These are phyloP conservation scores for Eretmodus cyanostictus DNA, from an alignment of 2,113 vertebrate genomes.

Conservation along the genomic window DNA sequence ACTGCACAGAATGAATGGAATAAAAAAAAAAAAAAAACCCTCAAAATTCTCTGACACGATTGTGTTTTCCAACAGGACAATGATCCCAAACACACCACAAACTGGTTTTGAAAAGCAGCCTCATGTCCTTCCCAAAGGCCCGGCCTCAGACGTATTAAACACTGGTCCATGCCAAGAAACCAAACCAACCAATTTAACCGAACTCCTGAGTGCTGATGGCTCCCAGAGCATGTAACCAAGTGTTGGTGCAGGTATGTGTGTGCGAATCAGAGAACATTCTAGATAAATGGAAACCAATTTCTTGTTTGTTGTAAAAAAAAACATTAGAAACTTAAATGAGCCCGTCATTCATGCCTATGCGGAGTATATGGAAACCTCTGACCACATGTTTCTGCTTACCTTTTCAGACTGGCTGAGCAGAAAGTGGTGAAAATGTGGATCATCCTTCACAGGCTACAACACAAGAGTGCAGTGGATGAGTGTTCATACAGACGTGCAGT, in stretches of 20 bases:
- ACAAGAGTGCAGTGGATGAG: slow-evolving; percentile 49
- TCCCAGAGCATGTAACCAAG: rapidly evolving
- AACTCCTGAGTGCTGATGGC: neutral
- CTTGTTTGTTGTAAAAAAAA: neutral
- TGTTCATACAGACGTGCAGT: neutral
- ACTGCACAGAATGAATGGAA: neutral
- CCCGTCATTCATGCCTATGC: rapidly evolving
- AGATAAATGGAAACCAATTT: neutral
- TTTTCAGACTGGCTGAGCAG: slow-evolving; percentile 97
- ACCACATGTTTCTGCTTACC: slow-evolving; percentile 70
- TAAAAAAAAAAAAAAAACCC: neutral
- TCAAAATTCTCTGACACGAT: neutral
- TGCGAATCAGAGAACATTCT: rapidly evolving
- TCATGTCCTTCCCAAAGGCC: neutral
- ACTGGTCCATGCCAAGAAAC: neutral
- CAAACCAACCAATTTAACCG: neutral
- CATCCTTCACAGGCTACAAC: slow-evolving; percentile 92
- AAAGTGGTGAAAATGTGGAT: slow-evolving; percentile 97
- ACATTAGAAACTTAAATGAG: neutral
- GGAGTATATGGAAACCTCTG: neutral
- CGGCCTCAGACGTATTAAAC: neutral
- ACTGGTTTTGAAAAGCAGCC: neutral
- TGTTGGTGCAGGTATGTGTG: neutral
- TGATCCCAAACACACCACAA: neutral
- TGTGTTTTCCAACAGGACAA: neutral